Percentiles rank a stretch among this genome's conserved stretches.
These are phyloP conservation scores for Lasioglossum figueresi DNA, from an alignment of 2,888 invertebrate species.

Conservation along the genomic window DNA sequence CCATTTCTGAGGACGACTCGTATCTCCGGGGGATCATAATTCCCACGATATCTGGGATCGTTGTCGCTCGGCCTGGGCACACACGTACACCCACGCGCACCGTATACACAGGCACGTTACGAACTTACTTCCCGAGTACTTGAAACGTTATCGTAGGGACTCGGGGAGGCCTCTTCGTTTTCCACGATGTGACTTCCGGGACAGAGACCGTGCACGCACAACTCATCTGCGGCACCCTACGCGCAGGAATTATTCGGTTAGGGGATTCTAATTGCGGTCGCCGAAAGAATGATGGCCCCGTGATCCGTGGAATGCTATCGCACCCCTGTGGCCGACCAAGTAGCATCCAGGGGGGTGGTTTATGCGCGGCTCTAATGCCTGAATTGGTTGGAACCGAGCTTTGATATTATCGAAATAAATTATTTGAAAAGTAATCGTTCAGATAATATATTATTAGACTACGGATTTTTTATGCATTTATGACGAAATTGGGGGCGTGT, in stretches of 20 bases:
- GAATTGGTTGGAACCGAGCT: background rate
- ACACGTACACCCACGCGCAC: constrained; percentile 7
- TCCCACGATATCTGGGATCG: constrained; percentile 70
- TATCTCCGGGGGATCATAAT: constrained; percentile 73
- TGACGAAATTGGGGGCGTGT: too few relatives aligned
- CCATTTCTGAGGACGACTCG: constrained; percentile 63
- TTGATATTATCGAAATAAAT: background rate
- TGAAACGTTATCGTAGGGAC: constrained; percentile 65
- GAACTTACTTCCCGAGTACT: constrained; percentile 68
- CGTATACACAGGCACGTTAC: constrained; percentile 47
- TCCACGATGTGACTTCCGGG: constrained; percentile 19
- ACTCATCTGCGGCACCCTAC: constrained; percentile 33
- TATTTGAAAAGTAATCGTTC: too few relatives aligned
- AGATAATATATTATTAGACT: too few relatives aligned
- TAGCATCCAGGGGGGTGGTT: too few relatives aligned
- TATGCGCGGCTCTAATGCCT: background rate
- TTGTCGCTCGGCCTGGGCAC: constrained; percentile 58
- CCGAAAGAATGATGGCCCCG: constrained; percentile 42
- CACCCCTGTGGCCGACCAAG: constrained; percentile 1
- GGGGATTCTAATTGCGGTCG: constrained; percentile 39
- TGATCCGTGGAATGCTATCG: constrained; percentile 25
- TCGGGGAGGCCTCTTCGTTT: constrained; percentile 31
- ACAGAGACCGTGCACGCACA: constrained; percentile 29
- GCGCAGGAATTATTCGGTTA: constrained; percentile 40
- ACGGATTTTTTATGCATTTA: too few relatives aligned